phyloP scores from a whole-genome alignment of 2,888 invertebrate species.

The Ceratothoa steindachneri region DNA sequence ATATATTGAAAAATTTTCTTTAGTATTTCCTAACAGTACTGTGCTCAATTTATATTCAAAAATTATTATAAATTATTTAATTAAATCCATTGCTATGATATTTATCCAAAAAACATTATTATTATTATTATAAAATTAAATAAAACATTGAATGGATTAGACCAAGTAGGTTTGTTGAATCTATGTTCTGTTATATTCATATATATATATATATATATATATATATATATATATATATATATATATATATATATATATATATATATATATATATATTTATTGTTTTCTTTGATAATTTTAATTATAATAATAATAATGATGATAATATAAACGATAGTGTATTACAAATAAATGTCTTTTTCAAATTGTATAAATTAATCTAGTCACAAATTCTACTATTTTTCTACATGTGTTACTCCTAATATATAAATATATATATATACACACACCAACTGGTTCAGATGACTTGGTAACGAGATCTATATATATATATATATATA shows the following conservation, averaged over 20 bases:
- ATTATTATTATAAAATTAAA: no score
- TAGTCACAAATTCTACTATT: conserved; percentile 9
- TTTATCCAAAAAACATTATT: no score
- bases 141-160: no score
- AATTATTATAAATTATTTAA: no score
- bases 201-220: conserved; percentile 12
- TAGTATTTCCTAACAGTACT: no score
- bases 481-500: conserved; percentile 30
- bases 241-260: conserved; percentile 13
- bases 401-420: not conserved
- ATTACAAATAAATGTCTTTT: not conserved
- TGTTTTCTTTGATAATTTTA: not conserved
- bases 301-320: no score
- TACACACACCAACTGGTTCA: not conserved
- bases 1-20: no score
- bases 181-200: not conserved
- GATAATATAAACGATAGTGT: not conserved
- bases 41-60: no score
- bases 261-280: conserved; percentile 4
- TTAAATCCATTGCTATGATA: no score
- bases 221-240: conserved; percentile 12
- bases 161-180: no score
- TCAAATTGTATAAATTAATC: not conserved
- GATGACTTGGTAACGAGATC: not conserved
- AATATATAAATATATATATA: not conserved